Conservation (phyloP, 1,140 invertebrate genomes). For the Drosophila kurseongensis region DNA sequence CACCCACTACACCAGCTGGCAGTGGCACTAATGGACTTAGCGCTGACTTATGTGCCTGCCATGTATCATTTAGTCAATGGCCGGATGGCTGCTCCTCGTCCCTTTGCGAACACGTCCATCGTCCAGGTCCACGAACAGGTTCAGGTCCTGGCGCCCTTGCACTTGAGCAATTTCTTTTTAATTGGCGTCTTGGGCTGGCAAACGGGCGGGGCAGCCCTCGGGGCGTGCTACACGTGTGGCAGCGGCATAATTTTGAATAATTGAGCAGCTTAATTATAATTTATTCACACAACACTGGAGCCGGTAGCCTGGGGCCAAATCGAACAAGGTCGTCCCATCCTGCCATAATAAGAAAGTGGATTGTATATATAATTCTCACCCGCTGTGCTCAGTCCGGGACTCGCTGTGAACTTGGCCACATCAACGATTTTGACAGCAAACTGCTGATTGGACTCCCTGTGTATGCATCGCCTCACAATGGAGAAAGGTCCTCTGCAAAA, state of each 20-base stretch:
- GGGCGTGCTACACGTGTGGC: conserved; percentile 60
- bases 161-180: conserved; percentile 80
- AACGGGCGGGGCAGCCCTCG: conserved; percentile 25
- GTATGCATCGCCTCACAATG: conserved; percentile 97
- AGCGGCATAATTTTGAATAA: conserved; percentile 79
- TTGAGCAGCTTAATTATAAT: conserved; percentile 82
- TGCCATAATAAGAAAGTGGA: background rate
- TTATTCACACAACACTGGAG: conserved; percentile 62
- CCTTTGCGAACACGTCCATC: background rate
- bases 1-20: conserved; percentile 55
- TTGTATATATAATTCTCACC: conserved; percentile 87
- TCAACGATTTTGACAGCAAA: conserved; percentile 99
- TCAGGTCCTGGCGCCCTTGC: conserved; percentile 50
- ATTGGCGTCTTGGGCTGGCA: conserved; percentile 52
- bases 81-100: conserved; percentile 27
- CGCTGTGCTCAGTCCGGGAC: conserved; percentile 97
- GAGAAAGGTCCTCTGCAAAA: conserved; percentile 98
- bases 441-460: conserved; percentile 96
- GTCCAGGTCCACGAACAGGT: conserved; percentile 12
- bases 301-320: conserved; percentile 3
- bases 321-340: conserved; percentile 47
- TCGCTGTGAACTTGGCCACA: conserved; percentile 98
- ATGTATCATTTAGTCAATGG: conserved; percentile 78
- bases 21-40: conserved; percentile 71
- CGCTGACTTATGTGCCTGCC: conserved; percentile 71